Evolutionary conservation across 2,888 invertebrate species (phyloP), one percentile per base, ranked within the genome.

Genomic region (Ischnus inquisitorius): DNA sequence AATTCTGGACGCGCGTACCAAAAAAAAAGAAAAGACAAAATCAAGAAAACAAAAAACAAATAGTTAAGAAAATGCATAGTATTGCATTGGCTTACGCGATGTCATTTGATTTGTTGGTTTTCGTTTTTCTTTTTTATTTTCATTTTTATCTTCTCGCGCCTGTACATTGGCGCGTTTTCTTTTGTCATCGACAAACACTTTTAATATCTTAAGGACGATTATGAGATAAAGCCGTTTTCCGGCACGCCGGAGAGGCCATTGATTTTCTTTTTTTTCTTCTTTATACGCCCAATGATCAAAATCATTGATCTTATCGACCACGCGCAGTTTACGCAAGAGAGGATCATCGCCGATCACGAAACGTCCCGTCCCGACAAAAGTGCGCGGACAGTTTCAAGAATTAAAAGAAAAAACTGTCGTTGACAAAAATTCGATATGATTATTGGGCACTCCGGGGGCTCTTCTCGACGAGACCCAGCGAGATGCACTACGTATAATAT

Each of bases 11-110:
- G 65, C 65, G 57, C 80, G 81, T 43, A 19, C 25, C 48, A 78
- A 86, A 48, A 62, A 43, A 75, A 83, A 68, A 16, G 4, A 51
- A n/a, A 51, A 51, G 2, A 34, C 34, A 4, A 51, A 5, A 78
- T 82, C 71, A 80, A 67, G 80, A 77, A 78, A 69, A 67, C 46
- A 79, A n/a, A n/a, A n/a, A n/a, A n/a, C n/a, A n/a, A n/a, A 62
- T 82, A 57, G 34, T 60, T 60, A 65, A 64, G 65, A 41, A 76
- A 83, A 77, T 28, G 28, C 81, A 34, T 4, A 34, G 34, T 8
- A 74, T 83, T 83, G 46, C 83, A 81, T 83, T 83, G 79, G 51
- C 65, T 65, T 79, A 65, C 81, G 76, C 74, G 64, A 79, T 86
- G 76, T 79, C 78, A 78, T 75, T 48, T 71, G 25, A 69, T 54